Evolutionary conservation across 1,140 invertebrate species (phyloP), one percentile per base, ranked within the genome.

Genomic region (Drosophila burlai): DNA sequence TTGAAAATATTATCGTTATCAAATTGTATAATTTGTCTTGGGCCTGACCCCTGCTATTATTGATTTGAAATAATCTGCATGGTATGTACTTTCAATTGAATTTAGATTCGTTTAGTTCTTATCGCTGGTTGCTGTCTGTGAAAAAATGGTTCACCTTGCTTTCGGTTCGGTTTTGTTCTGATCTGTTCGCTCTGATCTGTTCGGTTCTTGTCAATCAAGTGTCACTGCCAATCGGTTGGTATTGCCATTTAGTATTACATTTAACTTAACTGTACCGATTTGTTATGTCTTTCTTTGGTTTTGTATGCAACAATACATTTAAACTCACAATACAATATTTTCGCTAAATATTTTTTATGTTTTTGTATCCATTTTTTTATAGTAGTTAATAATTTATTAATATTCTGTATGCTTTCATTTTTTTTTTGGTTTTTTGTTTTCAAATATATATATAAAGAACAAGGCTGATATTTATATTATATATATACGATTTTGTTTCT

Each of bases 241-340:
- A 69, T 84, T 73, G 66, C 61, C 68, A 71, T 71, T 52, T 55
- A 38, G 64, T 55, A 68, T 68, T 49, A 71, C 34, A 71, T 50
- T 58, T 61, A 79, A 68, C 68, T 46, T 71, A 77, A 43, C 54
- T 77, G 36, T 55, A 77, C 54, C 52, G 60, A 74, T 69, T 78
- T 74, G 34, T 77, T 45, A 60, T 68, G 62, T 59, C 54, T 63
- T 54, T 76, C 67, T 85, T 84, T 81, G 61, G 71, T 81, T 75
- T 77, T 62, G 57, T 81, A 81, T 82, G 86, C 85, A 90, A 90
- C 85, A 90, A 90, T 89, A 84, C 82, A 87, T 80, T 83, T 83
- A 82, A 90, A 90, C 81, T 90, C 85, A 90, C 85, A 90, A 90
- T 90, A 90, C 81, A 90, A 91, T 91, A 91, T 91, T 91, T 90